Evolutionary conservation across 2,113 vertebrate genomes (phyloP).

Genomic region (Bos javanicus): DNA sequence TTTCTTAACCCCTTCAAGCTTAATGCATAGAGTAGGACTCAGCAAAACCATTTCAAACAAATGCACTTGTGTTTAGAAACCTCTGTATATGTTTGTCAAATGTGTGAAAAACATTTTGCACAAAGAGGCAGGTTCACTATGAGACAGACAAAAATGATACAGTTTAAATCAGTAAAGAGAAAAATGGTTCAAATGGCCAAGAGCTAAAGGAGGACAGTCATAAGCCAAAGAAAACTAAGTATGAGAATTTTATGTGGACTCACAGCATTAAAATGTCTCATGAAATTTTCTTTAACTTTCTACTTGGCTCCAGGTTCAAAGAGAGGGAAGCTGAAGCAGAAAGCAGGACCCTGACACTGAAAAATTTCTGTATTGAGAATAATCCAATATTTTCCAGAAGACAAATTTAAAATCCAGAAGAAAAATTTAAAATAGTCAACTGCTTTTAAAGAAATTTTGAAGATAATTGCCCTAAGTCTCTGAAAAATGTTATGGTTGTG

Average conservation of each 20-base stretch:
- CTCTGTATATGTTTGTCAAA: background rate
- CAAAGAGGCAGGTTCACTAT: background rate
- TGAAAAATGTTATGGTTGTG: background rate
- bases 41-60: background rate
- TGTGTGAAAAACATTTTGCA: background rate
- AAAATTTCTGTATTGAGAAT: background rate
- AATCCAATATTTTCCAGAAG: background rate
- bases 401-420: background rate
- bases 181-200: background rate
- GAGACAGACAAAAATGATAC: background rate
- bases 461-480: background rate
- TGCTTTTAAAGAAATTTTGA: background rate
- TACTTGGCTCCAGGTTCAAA: background rate
- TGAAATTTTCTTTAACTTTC: background rate
- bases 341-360: background rate
- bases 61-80: background rate
- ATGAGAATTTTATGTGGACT: background rate
- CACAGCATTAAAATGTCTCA: background rate
- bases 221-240: background rate
- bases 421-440: background rate
- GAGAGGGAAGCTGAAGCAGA: background rate
- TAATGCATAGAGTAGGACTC: background rate
- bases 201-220: background rate
- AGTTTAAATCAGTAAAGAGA: background rate
- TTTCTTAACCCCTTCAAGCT: background rate